A percentile compares a stretch with the other conserved stretches of the same genome.
These are phyloP conservation scores for Empis stercorea DNA, from an alignment of 2,888 invertebrate genomes.

Conservation along the genomic window DNA sequence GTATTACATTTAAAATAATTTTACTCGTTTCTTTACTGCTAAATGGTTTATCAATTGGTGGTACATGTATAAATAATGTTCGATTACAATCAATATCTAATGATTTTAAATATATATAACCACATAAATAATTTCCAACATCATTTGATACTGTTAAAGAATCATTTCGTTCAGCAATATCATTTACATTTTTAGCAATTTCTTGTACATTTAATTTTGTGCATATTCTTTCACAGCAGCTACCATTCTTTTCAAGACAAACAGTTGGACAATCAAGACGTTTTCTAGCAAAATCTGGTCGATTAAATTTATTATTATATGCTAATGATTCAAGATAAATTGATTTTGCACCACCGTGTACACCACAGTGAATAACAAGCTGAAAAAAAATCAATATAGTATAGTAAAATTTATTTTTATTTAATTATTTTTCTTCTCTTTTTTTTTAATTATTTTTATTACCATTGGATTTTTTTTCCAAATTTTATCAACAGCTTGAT, in stretches of 20 bases:
- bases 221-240: conserved; percentile 18
- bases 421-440: too few species aligned
- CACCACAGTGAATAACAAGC: conserved; percentile 35
- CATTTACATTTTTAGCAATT: conserved; percentile 33
- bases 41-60: conserved; percentile 50
- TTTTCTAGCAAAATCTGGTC: conserved; percentile 27
- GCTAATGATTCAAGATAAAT: conserved; percentile 31
- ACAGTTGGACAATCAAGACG: conserved; percentile 17
- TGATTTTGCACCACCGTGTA: conserved; percentile 26
- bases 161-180: background rate
- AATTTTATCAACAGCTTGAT: conserved; percentile 42
- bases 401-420: too few species aligned
- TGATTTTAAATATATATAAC: conserved; percentile 63
- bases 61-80: conserved; percentile 67
- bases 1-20: conserved; percentile 32
- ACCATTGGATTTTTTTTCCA: conserved; percentile 54
- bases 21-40: conserved; percentile 43
- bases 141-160: conserved; percentile 21
- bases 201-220: conserved; percentile 28
- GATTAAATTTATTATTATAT: conserved; percentile 28
- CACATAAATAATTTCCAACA: conserved; percentile 54
- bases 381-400: conserved; percentile 10
- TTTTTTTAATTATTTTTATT: too few species aligned
- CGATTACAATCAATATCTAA: conserved; percentile 44
- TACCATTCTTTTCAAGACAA: conserved; percentile 17